These are phyloP conservation scores for Tetramorium alpestre DNA, from an alignment of 1,140 invertebrate species.

Conservation along the genomic window DNA sequence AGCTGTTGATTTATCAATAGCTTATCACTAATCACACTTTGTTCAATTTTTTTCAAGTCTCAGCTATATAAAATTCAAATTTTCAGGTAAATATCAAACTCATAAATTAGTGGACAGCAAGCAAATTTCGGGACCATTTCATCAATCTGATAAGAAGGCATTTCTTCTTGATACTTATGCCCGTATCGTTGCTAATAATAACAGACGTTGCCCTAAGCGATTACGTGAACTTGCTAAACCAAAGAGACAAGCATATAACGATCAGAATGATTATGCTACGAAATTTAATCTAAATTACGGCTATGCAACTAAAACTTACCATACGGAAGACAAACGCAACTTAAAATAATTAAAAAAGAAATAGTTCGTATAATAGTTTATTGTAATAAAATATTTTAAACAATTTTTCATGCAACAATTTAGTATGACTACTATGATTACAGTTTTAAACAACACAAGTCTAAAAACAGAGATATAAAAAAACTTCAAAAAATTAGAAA, in stretches of 20 bases:
- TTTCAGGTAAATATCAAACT: slow-evolving; percentile 10
- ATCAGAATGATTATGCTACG: not conserved
- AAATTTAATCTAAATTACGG: slow-evolving; percentile 57
- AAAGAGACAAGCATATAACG: slow-evolving; percentile 38
- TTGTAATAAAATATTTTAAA: not conserved
- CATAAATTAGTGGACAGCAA: slow-evolving; percentile 66
- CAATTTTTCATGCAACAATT: not conserved
- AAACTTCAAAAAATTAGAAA: not conserved
- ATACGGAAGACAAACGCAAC: not conserved
- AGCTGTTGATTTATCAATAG: not conserved
- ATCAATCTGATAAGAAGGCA: slow-evolving; percentile 53
- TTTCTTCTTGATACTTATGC: slow-evolving; percentile 71
- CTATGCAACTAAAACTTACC: slow-evolving; percentile 29
- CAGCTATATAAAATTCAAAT: not conserved
- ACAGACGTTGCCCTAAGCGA: slow-evolving; percentile 68
- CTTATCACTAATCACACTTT: not conserved
- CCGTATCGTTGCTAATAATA: slow-evolving; percentile 64
- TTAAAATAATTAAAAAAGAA: slow-evolving; percentile 22
- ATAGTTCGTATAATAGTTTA: not conserved
- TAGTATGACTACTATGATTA: not conserved
- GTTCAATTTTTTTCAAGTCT: not conserved
- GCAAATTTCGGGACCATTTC: slow-evolving; percentile 46
- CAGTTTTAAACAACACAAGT: not conserved
- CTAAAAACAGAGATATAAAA: not conserved
- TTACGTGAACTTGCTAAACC: slow-evolving; percentile 69